Conservation (phyloP, 2,113 vertebrate genomes). For the Aptenodytes forsteri region DNA sequence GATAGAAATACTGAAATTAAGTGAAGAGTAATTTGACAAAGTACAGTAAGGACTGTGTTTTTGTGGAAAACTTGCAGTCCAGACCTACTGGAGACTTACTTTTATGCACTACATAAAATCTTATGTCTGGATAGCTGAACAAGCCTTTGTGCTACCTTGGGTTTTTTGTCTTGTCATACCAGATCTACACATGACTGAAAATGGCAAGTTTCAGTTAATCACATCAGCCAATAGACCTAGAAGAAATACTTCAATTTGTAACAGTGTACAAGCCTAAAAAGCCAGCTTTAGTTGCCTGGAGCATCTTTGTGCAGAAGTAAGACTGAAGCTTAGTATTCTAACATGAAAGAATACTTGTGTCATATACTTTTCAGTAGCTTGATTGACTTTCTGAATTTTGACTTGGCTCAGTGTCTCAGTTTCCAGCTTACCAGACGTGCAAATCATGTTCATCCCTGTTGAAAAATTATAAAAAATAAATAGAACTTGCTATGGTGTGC, state of each 20-base stretch:
- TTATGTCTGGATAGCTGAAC: not conserved
- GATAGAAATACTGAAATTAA: slow-evolving; percentile 29
- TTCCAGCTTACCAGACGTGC: not conserved
- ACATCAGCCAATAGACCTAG: not conserved
- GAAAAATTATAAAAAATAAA: not conserved
- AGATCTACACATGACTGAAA: not conserved
- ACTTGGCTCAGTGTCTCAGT: not conserved
- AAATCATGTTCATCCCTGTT: not conserved
- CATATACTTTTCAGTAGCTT: not conserved
- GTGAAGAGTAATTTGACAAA: not conserved
- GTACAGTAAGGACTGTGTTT: not conserved
- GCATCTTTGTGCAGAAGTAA: not conserved
- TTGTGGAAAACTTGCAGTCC: not conserved
- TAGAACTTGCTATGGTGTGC: not conserved
- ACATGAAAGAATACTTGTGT: not conserved
- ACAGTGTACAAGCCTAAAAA: not conserved
- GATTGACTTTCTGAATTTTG: not conserved
- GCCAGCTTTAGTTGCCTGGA: not conserved
- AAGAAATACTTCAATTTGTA: not conserved
- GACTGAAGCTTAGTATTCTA: not conserved
- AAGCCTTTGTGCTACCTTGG: not conserved
- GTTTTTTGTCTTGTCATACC: not conserved
- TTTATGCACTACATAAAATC: not conserved
- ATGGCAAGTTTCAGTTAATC: not conserved
- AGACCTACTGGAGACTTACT: not conserved